phyloP scores from a whole-genome alignment of 2,888 invertebrate species.

The Argyra leucocephala region DNA sequence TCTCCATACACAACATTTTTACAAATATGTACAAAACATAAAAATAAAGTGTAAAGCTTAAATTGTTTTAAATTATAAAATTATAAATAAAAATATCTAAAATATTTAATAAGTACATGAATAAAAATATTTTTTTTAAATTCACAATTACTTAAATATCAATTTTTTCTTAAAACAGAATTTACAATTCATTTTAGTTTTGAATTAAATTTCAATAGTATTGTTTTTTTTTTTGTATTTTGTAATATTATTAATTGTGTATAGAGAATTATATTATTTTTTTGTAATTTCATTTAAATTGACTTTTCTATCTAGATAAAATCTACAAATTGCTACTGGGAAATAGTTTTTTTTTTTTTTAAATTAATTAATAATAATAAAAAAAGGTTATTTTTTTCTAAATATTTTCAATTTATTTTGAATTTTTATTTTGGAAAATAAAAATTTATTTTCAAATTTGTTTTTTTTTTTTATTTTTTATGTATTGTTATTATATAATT shows the following conservation, averaged over 20 bases:
- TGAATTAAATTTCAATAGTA: too few relatives aligned
- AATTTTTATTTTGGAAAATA: not conserved
- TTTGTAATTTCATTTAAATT: not conserved
- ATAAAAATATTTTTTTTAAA: not conserved
- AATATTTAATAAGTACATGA: not conserved
- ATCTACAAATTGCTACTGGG: conserved; percentile 12
- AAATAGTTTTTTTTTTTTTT: not conserved
- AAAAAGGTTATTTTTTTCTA: conserved; percentile 5
- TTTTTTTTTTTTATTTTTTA: conserved; percentile 4
- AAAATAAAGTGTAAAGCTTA: not conserved
- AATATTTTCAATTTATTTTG: conserved; percentile 8
- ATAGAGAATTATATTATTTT: not conserved
- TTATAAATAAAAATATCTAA: not conserved
- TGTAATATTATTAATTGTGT: not conserved
- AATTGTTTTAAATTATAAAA: too few relatives aligned
- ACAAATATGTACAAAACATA: not conserved
- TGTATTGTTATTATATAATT: not conserved
- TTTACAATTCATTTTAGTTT: too few relatives aligned
- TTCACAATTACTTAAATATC: not conserved
- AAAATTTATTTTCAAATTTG: not conserved
- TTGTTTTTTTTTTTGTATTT: too few relatives aligned
- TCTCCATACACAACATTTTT: conserved; percentile 8
- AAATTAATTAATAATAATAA: not conserved
- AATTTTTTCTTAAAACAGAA: too few relatives aligned
- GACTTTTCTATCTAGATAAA: not conserved